Evolutionary conservation across 2,113 vertebrate species (phyloP).

Genomic region (Cacatua alba): DNA sequence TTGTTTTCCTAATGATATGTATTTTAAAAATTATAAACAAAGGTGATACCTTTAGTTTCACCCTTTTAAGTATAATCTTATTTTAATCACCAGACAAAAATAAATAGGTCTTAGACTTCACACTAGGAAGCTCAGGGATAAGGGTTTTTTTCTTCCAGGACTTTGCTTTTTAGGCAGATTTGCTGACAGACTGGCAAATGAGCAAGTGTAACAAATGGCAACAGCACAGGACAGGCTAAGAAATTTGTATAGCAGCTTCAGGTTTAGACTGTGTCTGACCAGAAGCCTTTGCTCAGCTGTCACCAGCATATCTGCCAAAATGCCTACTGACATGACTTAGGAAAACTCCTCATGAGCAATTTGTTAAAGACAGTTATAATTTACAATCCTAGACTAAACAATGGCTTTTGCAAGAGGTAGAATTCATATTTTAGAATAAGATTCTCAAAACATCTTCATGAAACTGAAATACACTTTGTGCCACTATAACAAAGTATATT

Average conservation of each 20-base stretch:
- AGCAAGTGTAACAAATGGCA: background rate
- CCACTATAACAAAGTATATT: background rate
- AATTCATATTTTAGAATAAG: background rate
- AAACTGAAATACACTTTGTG: background rate
- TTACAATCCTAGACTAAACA: background rate
- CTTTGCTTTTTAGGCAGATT: background rate
- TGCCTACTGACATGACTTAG: background rate
- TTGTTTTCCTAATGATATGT: background rate
- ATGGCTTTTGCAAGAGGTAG: background rate
- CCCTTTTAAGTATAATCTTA: background rate
- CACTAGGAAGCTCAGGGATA: background rate
- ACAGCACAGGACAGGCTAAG: background rate
- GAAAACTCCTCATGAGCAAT: background rate
- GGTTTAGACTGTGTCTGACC: background rate
- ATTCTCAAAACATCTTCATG: background rate
- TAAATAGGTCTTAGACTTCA: background rate
- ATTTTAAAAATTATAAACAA: background rate
- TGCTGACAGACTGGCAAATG: background rate
- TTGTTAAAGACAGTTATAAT: background rate
- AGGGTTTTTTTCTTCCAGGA: background rate
- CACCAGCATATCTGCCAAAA: background rate
- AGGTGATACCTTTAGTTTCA: background rate
- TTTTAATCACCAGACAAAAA: background rate
- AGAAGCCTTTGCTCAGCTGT: background rate
- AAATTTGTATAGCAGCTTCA: background rate